Evolutionary conservation across 2,888 invertebrate genomes (phyloP), one percentile per base, ranked within the genome.

Genomic region (Autographa pulchrina): DNA sequence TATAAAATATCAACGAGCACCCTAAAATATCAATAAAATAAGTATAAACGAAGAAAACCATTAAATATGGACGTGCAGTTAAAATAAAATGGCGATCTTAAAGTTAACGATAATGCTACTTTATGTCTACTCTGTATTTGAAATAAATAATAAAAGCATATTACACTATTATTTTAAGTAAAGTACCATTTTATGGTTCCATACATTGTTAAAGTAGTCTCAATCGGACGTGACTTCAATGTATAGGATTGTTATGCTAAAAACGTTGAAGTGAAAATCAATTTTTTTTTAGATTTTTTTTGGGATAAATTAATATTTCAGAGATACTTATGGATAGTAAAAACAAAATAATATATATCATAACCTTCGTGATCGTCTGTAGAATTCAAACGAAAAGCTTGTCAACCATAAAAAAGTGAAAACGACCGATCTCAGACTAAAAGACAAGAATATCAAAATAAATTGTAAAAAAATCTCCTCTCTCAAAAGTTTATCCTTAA

Each of bases 31-130:
- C 35, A 41, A 69, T 60, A 62, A 71, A 69, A 75, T 5, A 58
- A 32, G 61, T 14, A 67, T 68, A 62, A 43, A 8, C 59, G 41
- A 18, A 56, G 56, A 54, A 56, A 56, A 59, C 54, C 43, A 52
- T 67, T 63, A 61, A 56, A 76, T 68, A 70, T 70, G 35, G 62
- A 35, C 20, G 59, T n/a, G 20, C 16, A 48, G 52, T 72, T 68
- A 74, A 78, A 78, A 62, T 69, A 70, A 32, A 71, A 79, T 43
- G 66, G 56, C 9, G 54, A 43, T 54, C 54, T 81, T 41, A 78
- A 76, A 65, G 18, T 82, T 77, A 62, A 81, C 67, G 77, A 74
- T 81, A 72, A 71, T 74, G 61, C 32, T 61, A 60, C 13, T 43
- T 58, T 48, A 64, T 13, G 7, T 54, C 0, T 18, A n/a, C 9